Evolutionary conservation across 2,888 invertebrate genomes (phyloP), one percentile per base, ranked within the genome.

Genomic region (Ornithoptera alexandrae): DNA sequence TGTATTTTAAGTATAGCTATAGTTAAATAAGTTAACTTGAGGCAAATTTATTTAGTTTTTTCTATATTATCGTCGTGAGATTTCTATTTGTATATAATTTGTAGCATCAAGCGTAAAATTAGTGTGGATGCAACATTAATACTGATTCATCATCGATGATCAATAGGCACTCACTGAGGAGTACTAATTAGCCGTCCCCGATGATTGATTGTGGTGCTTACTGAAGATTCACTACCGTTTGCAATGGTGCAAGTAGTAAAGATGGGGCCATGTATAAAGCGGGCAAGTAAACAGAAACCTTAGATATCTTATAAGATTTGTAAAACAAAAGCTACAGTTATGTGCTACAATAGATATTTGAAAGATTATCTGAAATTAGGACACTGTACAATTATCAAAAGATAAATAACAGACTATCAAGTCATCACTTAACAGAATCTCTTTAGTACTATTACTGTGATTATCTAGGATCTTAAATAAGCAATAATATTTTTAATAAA

Each of bases 141-240:
- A 64, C 59, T 71, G 70, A 68, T 76, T 67, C 70, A 72, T 78
- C 73, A 72, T 75, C 74, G 68, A 65, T 72, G 73, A 67, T 71
- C 72, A 74, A 75, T 79, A 72, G 75, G 72, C 67, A 68, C 65
- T 67, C 65, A 71, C 70, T 78, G 77, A 76, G 72, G 72, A 74
- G 69, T 71, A 71, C 72, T 79, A 81, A 80, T 81, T 77, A 78
- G 74, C 77, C 71, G 74, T 73, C 71, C 36, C 69, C 66, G 61
- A 71, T 75, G 82, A 84, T 82, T 77, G 74, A 82, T 82, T 75
- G 73, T 71, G 64, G 75, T 75, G 69, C 65, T 68, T 59, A 61
- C 62, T 65, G 59, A 69, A 70, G 70, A 71, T 63, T 36, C 68
- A 62, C 71, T 56, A 59, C 50, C 39, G 68, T 68, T 42, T 71